Evolutionary conservation across 2,797 vertebrate genomes (phyloP), one percentile per base, ranked within the genome.

Genomic region (Loriculus beryllinus): DNA sequence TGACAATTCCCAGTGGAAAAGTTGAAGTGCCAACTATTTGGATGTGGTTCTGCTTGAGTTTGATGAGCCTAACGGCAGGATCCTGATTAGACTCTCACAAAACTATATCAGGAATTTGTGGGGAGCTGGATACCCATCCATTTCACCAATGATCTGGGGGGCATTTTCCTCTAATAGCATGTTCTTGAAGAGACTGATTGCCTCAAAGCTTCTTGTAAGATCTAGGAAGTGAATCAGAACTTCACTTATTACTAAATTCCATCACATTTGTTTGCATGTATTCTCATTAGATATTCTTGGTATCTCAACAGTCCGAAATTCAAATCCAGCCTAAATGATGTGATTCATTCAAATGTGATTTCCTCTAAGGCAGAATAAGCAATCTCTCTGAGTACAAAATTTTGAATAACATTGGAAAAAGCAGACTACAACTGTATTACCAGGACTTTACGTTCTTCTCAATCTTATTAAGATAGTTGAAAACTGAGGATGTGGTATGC

Each of bases 381-480:
- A 94, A 89, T 65, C 70, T 77, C 25, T 60, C 52, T 42, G 26
- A 92, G 63, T 72, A 82, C 45, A 78, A 68, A 7, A 39, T 33
- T 81, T 71, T 72, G 74, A 88, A 70, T 12, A 94, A 69, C 29
- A 86, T n/a, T 75, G 47, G 56, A 92, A 90, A 23, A 90, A 90
- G 42, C 17, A 8, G 42, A 45, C 60, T 75, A 78, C 60, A 23
- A 54, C n/a, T 72, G 42, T 42, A 52, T 74, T 64, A 75, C 57
- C 43, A 68, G 17, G 57, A 60, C 10, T 88, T 77, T 51, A 72
- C 31, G 63, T 23, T 79, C 59, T 85, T 33, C 37, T 87, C 56
- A 85, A 7, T 63, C 69, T 81, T 77, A 77, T 65, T 45, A 52
- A 76, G 10, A 21, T 40, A 84, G 64, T 25, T 67, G 37, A 70